Evolutionary conservation across 2,797 vertebrate species (phyloP).

Genomic region (Oreochromis grahami): DNA sequence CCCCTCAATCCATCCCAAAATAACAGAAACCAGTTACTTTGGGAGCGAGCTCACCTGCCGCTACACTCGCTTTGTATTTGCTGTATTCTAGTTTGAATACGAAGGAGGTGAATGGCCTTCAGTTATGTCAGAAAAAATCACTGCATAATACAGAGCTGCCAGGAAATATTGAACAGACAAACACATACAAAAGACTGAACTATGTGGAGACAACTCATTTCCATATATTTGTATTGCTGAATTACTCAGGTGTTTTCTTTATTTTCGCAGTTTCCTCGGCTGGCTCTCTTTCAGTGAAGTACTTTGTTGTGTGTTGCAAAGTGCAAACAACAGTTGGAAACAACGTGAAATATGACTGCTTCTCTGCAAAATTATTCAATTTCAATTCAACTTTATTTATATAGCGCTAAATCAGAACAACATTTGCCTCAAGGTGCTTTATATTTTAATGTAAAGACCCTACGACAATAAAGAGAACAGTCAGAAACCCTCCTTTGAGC

Average conservation of each 20-base stretch:
- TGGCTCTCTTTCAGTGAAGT: background rate
- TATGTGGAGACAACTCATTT: constrained; percentile 22
- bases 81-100: constrained; percentile 2
- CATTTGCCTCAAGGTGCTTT: background rate
- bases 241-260: constrained; percentile 44
- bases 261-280: constrained; percentile 23
- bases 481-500: background rate
- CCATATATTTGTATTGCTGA: constrained; percentile 30
- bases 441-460: background rate
- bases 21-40: background rate
- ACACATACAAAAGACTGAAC: constrained; percentile 13
- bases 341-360: background rate
- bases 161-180: constrained; percentile 9
- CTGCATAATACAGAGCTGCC: background rate
- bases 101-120: constrained; percentile 7
- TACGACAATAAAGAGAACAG: background rate
- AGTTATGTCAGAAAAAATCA: background rate
- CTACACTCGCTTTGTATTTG: background rate
- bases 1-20: background rate
- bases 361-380: background rate
- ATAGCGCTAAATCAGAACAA: background rate
- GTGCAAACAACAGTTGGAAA: constrained; percentile 13
- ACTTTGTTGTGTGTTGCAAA: background rate
- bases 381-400: background rate
- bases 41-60: background rate